Base-by-base conservation (phyloP, 2,113 vertebrate genomes). In the Siniperca knerii region DNA sequence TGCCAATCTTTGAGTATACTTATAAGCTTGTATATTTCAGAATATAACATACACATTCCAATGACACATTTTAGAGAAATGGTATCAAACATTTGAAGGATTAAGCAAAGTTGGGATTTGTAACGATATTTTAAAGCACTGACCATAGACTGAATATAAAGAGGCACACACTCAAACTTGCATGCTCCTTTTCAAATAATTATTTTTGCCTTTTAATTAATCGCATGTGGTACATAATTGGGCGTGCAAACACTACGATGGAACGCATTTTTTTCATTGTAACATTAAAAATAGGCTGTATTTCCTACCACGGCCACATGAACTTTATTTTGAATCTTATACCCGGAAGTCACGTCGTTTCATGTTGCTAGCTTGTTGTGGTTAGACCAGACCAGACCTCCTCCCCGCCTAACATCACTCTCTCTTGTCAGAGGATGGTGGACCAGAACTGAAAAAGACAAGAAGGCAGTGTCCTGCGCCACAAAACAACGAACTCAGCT, bases 311-410 rank as follows among this genome's bases (percentile, higher is more conserved):
- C 21, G 2, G 20, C 5, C 11, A n/a, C 4, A 11, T 0, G 40
- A n/a, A 1, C 64, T 74, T 87, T 90, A 88, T 86, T 90, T 82
- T 82, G 89, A 83, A 79, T 3, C 0, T 0, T 0, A 0, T 0
- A 35, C 64, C 48, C 79, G 85, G 87, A 90, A 75, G 60, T 66
- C 2, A 0, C 4, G 2, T 18, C 2, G n/a, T 16, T 60, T 23
- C 0, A 0, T 12, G 7, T 1, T 0, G 6, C 3, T 3, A 23
- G 20, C 79, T 75, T 52, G 68, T 8, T 29, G 13, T 10, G 1
- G 29, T 0, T 18, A 10, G 7, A 42, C 46, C 4, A 46, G 44
- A 3, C 3, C 18, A 9, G 16, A 18, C 18, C 18, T 12, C 25
- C 60, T 67, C 60, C 61, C 58, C 52, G 29, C 42, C 62, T 65